These are phyloP conservation scores for Abrostola triplasia DNA, from an alignment of 2,888 invertebrate species.

Conservation along the genomic window DNA sequence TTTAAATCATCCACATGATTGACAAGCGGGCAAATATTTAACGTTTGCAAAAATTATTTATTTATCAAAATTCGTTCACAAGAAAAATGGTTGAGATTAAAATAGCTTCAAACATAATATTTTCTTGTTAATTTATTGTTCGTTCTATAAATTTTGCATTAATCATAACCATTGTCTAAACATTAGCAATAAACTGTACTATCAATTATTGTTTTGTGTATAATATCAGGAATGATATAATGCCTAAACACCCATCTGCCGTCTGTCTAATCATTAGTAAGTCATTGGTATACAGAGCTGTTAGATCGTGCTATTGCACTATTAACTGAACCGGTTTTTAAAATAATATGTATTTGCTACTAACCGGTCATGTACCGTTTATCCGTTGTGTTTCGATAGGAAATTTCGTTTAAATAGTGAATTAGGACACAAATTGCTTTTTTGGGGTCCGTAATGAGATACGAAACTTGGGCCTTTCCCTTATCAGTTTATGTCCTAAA, in stretches of 20 bases:
- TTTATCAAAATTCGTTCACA: neutral
- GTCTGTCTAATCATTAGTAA: slow-evolving; percentile 34
- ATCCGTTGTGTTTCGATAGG: slow-evolving; percentile 26
- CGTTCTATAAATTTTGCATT: neutral
- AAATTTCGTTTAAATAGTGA: slow-evolving; percentile 18
- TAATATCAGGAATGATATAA: neutral
- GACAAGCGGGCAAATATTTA: neutral
- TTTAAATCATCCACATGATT: too few species aligned
- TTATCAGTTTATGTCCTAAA: too few species aligned
- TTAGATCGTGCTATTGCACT: slow-evolving; percentile 53
- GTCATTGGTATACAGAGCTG: slow-evolving; percentile 41
- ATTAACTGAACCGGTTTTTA: slow-evolving; percentile 53
- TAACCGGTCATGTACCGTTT: slow-evolving; percentile 22
- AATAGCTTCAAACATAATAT: neutral
- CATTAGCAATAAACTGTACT: neutral
- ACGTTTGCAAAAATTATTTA: neutral
- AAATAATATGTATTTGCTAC: slow-evolving; percentile 50
- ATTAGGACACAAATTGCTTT: neutral
- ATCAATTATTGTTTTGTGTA: slow-evolving; percentile 2
- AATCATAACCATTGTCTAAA: slow-evolving; percentile 3
- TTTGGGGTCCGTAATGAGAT: neutral
- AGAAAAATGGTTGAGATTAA: neutral
- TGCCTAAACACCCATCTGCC: slow-evolving; percentile 37
- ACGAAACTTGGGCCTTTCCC: too few species aligned
- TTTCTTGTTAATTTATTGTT: neutral